These are phyloP conservation scores for Cyclargus thomasi DNA, from an alignment of 1,140 invertebrate genomes.

Conservation along the genomic window DNA sequence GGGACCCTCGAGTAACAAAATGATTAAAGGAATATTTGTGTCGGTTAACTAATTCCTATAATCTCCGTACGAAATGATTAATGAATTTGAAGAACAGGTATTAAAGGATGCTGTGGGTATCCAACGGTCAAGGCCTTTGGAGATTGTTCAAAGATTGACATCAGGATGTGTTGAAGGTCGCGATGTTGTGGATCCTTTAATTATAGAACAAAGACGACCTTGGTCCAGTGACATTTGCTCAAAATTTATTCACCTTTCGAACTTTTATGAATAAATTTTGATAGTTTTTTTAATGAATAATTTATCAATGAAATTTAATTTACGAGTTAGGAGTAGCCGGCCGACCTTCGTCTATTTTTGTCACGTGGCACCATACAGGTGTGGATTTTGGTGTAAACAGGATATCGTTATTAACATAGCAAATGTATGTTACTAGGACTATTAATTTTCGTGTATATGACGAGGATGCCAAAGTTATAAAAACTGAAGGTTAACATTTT, in stretches of 20 bases:
- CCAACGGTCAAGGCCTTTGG: constrained; percentile 17
- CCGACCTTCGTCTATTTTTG: background rate
- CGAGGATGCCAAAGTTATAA: background rate
- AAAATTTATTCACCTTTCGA: constrained; percentile 6
- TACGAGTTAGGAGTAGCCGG: background rate
- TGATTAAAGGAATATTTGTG: background rate
- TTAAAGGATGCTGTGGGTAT: constrained; percentile 2
- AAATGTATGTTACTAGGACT: background rate
- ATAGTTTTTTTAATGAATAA: background rate
- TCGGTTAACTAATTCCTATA: background rate
- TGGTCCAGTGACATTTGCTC: constrained; percentile 18
- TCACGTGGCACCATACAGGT: background rate
- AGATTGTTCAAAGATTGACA: constrained; percentile 15
- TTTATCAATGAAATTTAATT: background rate
- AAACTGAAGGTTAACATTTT: constrained; percentile 10
- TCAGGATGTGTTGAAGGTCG: constrained; percentile 36
- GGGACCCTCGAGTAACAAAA: too few relatives aligned
- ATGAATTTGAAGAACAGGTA: background rate
- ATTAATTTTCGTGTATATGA: background rate
- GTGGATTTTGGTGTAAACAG: background rate
- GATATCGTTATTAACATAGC: background rate
- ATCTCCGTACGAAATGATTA: background rate
- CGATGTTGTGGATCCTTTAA: background rate
- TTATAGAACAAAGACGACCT: constrained; percentile 8
- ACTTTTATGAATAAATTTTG: constrained; percentile 8